These are phyloP conservation scores for Aleiodes sp. DNA, from an alignment of 1,140 invertebrate species.

Conservation along the genomic window DNA sequence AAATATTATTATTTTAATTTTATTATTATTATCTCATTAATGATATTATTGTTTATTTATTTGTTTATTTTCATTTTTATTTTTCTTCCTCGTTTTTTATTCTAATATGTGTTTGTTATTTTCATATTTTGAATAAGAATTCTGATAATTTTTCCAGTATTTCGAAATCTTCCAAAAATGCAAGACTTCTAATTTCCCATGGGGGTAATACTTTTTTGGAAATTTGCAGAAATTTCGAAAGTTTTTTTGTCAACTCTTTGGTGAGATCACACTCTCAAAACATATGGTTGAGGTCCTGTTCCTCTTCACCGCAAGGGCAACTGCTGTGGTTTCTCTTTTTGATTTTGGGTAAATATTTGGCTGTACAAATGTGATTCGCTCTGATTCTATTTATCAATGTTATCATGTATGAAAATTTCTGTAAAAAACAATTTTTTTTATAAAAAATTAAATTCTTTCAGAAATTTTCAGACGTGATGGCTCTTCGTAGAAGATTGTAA, in stretches of 20 bases:
- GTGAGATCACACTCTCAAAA: neutral
- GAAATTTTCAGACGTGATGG: too few species aligned
- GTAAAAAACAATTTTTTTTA: constrained; percentile 9
- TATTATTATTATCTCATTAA: too few species aligned
- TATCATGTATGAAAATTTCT: neutral
- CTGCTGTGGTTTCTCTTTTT: neutral
- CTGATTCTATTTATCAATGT: constrained; percentile 15
- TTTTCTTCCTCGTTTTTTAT: too few species aligned
- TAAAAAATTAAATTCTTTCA: too few species aligned
- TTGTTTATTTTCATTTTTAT: too few species aligned
- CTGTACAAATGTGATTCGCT: neutral
- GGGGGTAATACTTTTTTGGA: neutral
- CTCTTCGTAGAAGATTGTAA: too few species aligned
- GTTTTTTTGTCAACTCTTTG: neutral
- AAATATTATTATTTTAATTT: constrained; percentile 3
- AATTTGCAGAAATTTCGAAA: neutral
- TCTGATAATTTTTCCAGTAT: neutral
- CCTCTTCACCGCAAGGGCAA: neutral
- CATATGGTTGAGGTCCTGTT: neutral
- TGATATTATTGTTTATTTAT: too few species aligned
- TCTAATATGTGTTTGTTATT: too few species aligned
- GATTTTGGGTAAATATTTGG: neutral
- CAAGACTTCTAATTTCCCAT: neutral
- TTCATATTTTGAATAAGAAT: neutral
- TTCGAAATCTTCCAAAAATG: neutral